A percentile compares a stretch with the other conserved stretches of the same genome.
Conservation (phyloP, 2,888 invertebrate species). For the Rapana venosa region DNA sequence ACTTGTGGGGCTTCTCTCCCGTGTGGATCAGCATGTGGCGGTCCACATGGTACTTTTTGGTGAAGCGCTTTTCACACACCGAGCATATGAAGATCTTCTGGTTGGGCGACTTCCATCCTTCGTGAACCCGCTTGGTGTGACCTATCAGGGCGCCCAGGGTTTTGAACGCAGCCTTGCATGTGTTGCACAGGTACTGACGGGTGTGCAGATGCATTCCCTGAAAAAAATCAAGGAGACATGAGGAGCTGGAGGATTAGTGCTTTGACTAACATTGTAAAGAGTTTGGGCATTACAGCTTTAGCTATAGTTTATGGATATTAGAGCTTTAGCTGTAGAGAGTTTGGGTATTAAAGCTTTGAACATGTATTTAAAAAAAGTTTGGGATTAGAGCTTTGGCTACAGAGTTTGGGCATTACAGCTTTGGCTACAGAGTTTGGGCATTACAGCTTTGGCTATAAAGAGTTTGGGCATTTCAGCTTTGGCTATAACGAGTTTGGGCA, state of each 20-base stretch:
- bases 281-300: too few species aligned
- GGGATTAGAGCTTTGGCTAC: too few species aligned
- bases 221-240: background rate
- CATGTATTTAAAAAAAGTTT: too few species aligned
- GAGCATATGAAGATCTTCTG: constrained; percentile 75
- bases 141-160: constrained; percentile 74
- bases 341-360: too few species aligned
- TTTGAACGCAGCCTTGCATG: constrained; percentile 75
- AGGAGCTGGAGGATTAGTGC: background rate
- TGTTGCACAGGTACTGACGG: constrained; percentile 72
- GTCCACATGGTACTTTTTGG: constrained; percentile 76
- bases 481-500: too few species aligned
- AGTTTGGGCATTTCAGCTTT: too few species aligned
- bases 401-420: too few species aligned
- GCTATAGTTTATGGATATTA: too few species aligned
- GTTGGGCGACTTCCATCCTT: constrained; percentile 75
- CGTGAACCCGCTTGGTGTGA: constrained; percentile 74
- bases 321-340: too few species aligned
- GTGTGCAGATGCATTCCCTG: constrained; percentile 74
- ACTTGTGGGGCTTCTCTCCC: constrained; percentile 74
- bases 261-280: too few species aligned
- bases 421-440: too few species aligned
- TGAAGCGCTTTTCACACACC: constrained; percentile 75
- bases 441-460: too few species aligned
- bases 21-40: constrained; percentile 75